A percentile compares a stretch with the other conserved stretches of the same genome.
Evolutionary conservation across 2,888 invertebrate genomes (phyloP).

Genomic region (Ophion ventricosus): DNA sequence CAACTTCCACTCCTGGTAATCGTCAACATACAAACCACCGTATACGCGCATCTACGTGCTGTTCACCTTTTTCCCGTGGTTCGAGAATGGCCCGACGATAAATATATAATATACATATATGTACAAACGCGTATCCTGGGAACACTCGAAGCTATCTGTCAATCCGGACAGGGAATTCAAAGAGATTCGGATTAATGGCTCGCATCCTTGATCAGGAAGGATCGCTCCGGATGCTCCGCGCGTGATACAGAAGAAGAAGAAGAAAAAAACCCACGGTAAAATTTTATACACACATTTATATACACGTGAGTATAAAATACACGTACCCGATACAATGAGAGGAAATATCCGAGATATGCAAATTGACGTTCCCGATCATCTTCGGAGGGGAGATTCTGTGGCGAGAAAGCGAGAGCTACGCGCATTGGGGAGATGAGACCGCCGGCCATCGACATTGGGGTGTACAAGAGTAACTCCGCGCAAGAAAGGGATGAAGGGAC

Average conservation of each 20-base stretch:
- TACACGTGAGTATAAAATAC: slow-evolving; percentile 1
- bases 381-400: slow-evolving; percentile 74
- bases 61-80: slow-evolving; percentile 52
- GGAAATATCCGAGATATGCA: slow-evolving; percentile 83
- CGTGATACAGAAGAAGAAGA: slow-evolving; percentile 62
- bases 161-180: slow-evolving; percentile 81
- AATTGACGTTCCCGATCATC: slow-evolving; percentile 82
- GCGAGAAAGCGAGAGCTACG: slow-evolving; percentile 64
- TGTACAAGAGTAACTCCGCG: slow-evolving; percentile 48
- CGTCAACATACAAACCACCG: not conserved
- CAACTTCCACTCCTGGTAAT: slow-evolving; percentile 36
- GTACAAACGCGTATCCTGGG: slow-evolving; percentile 75
- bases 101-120: slow-evolving; percentile 44
- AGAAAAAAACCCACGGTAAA: slow-evolving; percentile 73
- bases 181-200: slow-evolving; percentile 83
- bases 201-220: slow-evolving; percentile 79
- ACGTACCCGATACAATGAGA: slow-evolving; percentile 81
- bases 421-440: slow-evolving; percentile 42
- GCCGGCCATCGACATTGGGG: slow-evolving; percentile 63
- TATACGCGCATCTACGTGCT: too few relatives aligned
- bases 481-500: slow-evolving; percentile 50
- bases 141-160: slow-evolving; percentile 82
- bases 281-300: slow-evolving; percentile 43
- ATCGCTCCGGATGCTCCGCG: slow-evolving; percentile 72
- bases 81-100: slow-evolving; percentile 3